A percentile compares a stretch with the other conserved stretches of the same genome.
Evolutionary conservation across 2,797 vertebrate genomes (phyloP).

Genomic region (Babyrousa celebensis): DNA sequence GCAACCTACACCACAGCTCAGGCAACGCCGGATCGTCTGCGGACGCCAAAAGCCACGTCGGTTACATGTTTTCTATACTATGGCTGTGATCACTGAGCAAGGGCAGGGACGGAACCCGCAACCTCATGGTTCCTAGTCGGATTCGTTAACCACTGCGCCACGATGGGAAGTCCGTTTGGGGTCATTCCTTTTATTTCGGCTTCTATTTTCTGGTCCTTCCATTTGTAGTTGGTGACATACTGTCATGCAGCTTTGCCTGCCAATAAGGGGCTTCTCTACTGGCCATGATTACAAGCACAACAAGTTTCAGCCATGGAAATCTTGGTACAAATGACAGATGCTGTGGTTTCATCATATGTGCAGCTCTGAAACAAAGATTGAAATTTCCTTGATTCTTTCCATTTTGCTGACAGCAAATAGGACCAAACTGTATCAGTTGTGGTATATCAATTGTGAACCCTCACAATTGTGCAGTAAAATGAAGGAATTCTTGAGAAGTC

Average conservation of each 20-base stretch:
- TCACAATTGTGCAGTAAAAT: conserved; percentile 33
- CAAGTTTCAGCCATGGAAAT: not conserved
- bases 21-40: too few relatives aligned
- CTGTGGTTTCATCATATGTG: not conserved
- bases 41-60: too few relatives aligned
- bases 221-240: not conserved
- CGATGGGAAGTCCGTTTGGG: too few relatives aligned
- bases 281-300: not conserved
- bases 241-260: not conserved
- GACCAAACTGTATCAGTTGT: not conserved
- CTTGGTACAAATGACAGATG: not conserved
- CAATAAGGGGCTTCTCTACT: not conserved
- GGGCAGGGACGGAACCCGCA: too few relatives aligned
- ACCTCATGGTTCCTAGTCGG: too few relatives aligned
- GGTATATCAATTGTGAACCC: not conserved
- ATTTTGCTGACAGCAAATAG: conserved; percentile 64
- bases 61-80: too few relatives aligned
- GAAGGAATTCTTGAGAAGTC: conserved; percentile 47
- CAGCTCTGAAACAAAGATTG: conserved; percentile 32
- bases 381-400: conserved; percentile 8
- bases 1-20: too few relatives aligned
- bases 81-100: too few relatives aligned
- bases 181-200: not conserved
- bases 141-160: too few relatives aligned
- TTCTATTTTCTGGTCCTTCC: conserved; percentile 40